phyloP scores from a whole-genome alignment of 2,113 vertebrate species.

The Talpa occidentalis region DNA sequence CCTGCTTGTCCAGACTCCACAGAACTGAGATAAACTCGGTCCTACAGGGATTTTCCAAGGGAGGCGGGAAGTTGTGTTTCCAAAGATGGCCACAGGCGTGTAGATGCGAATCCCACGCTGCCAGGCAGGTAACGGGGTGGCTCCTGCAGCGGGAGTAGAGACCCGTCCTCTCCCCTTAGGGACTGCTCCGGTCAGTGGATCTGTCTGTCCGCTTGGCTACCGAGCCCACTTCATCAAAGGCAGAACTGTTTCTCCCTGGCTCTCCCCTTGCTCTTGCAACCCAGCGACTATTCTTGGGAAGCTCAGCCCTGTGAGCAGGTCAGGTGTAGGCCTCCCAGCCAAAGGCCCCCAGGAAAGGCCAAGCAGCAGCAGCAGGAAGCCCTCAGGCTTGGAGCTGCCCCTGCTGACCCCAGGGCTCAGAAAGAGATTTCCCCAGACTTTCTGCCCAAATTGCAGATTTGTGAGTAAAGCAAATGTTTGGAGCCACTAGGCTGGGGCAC shows the following conservation, averaged over 20 bases:
- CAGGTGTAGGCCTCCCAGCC: background rate
- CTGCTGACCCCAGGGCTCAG: fast-evolving
- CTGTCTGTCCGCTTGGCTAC: background rate
- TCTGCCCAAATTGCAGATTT: no score
- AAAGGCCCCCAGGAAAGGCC: background rate
- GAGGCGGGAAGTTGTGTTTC: background rate
- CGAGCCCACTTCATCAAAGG: background rate
- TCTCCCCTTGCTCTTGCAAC: background rate
- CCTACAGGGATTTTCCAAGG: background rate
- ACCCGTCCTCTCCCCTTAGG: background rate
- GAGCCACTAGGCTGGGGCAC: background rate
- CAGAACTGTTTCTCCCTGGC: background rate
- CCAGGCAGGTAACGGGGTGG: no score
- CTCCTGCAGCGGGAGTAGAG: no score
- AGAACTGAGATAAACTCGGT: background rate
- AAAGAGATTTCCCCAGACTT: background rate
- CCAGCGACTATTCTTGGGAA: background rate
- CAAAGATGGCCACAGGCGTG: background rate
- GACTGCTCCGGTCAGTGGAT: background rate
- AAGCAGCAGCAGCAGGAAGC: background rate
- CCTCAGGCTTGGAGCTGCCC: background rate
- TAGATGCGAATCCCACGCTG: background rate
- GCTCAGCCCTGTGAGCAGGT: background rate
- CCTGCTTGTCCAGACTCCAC: background rate
- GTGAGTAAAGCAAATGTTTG: background rate